Evolutionary conservation across 2,888 invertebrate genomes (phyloP).

Genomic region (Andricus curvator): DNA sequence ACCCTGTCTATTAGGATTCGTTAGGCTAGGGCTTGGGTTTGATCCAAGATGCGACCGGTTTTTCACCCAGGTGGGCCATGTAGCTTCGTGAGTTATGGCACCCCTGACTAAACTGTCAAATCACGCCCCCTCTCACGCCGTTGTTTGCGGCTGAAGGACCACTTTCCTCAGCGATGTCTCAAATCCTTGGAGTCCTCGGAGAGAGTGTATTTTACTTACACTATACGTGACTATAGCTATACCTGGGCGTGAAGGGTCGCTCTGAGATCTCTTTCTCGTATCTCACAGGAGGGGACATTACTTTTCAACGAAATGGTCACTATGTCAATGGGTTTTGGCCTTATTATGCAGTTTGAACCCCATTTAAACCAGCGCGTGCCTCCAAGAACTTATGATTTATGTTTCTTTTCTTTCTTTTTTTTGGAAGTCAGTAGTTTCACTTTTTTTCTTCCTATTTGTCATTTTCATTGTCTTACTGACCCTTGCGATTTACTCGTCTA

Average conservation of each 20-base stretch:
- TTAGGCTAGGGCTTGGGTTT: slow-evolving; percentile 18
- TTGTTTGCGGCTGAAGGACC: slow-evolving; percentile 32
- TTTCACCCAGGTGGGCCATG: slow-evolving; percentile 42
- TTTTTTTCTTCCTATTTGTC: slow-evolving; percentile 20
- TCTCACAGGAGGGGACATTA: slow-evolving; percentile 40
- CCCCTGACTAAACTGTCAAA: slow-evolving; percentile 65
- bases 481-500: background rate
- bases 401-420: slow-evolving; percentile 35
- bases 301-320: slow-evolving; percentile 53
- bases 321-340: slow-evolving; percentile 69
- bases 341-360: slow-evolving; percentile 68
- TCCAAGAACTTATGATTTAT: slow-evolving; percentile 48
- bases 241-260: slow-evolving; percentile 36
- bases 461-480: background rate
- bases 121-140: slow-evolving; percentile 62
- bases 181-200: slow-evolving; percentile 20
- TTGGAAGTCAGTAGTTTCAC: slow-evolving; percentile 29
- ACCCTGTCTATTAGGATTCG: background rate
- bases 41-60: slow-evolving; percentile 36
- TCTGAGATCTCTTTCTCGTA: slow-evolving; percentile 27
- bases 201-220: slow-evolving; percentile 8
- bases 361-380: slow-evolving; percentile 49
- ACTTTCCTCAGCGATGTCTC: slow-evolving; percentile 17
- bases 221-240: slow-evolving; percentile 7
- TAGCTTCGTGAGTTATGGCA: slow-evolving; percentile 65